Evolutionary conservation across 2,797 vertebrate genomes (phyloP), one percentile per base, ranked within the genome.

Genomic region (Eulemur albifrons): DNA sequence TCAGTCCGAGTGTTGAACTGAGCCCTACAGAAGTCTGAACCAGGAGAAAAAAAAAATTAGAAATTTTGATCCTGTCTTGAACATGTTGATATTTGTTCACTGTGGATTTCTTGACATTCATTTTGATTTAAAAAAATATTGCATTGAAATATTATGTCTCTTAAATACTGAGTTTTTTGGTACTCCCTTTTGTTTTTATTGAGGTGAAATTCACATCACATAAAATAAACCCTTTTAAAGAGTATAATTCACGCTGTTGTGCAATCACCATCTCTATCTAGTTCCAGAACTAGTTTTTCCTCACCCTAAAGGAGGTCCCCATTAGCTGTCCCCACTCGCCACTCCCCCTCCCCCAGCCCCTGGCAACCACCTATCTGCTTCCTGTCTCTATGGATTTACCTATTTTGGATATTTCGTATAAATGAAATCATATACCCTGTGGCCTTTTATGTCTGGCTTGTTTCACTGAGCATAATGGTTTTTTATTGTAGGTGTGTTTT

Each of bases 71-170:
- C 10, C 21, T 45, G 7, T n/a, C 45, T 89, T 76, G 92, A 48
- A 63, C 61, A 73, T 45, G 61, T 40, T 38, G 59, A 40, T 70
- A 27, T 50, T 91, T 45, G n/a, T 45, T 83, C 35, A 11, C 5
- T 5, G 18, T 63, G 43, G 32, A 13, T 27, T 88, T 94, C 86
- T 85, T 38, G 17, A 45, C 48, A 61, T 91, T 89, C 21, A 20
- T 52, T 83, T 92, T 76, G 14, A 38, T 32, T 70, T 94, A 43
- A 10, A 32, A 85, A 82, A 88, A 52, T 38, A 57, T 27, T 81
- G 20, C 9, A 7, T 35, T 72, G 72, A 83, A 96, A 76, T 67
- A 84, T 59, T 73, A 25, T 67, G 35, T 75, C 73, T 81, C 52
- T 45, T 50, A 75, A 92, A 57, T 65, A 23, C 20, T 30, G 57